phyloP scores from a whole-genome alignment of 2,797 vertebrate genomes.

The Helicolenus hilgendorfi region DNA sequence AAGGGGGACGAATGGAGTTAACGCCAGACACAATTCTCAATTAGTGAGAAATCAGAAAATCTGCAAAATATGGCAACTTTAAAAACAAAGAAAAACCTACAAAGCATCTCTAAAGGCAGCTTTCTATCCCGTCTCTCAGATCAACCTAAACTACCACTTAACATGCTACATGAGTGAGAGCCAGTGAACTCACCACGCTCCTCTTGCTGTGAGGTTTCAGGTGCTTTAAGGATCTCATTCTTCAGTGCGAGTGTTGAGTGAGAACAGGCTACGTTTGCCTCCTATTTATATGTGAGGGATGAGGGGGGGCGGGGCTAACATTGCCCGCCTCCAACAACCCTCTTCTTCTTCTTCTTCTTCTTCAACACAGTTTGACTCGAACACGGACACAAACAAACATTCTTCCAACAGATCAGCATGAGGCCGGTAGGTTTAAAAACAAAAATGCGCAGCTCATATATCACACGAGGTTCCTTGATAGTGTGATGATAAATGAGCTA shows the following conservation, averaged over 20 bases:
- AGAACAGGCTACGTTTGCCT: conserved; percentile 61
- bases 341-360: conserved; percentile 23
- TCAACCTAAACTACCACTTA: conserved; percentile 28
- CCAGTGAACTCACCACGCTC: conserved; percentile 87
- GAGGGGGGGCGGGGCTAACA: conserved; percentile 71
- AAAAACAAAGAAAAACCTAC: conserved; percentile 14
- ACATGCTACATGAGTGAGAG: conserved; percentile 49
- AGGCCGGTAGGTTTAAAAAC: conserved; percentile 7
- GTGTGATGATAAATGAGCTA: conserved; percentile 34
- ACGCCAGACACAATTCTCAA: background rate
- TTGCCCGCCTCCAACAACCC: conserved; percentile 59
- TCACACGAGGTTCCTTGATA: conserved; percentile 11
- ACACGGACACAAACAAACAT: conserved; percentile 52
- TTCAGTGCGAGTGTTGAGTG: conserved; percentile 77
- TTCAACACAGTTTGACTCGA: conserved; percentile 71
- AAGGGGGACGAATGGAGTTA: conserved; percentile 1
- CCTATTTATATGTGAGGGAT: conserved; percentile 80
- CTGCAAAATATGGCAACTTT: conserved; percentile 48
- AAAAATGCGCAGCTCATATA: background rate
- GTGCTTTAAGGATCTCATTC: conserved; percentile 92
- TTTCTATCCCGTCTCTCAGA: conserved; percentile 2
- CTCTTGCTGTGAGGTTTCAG: conserved; percentile 90
- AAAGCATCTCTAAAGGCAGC: conserved; percentile 4
- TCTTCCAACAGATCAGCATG: conserved; percentile 5
- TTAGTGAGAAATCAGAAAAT: conserved; percentile 9